Conservation (phyloP, 2,888 invertebrate species). For the Andrena trimmerana region DNA sequence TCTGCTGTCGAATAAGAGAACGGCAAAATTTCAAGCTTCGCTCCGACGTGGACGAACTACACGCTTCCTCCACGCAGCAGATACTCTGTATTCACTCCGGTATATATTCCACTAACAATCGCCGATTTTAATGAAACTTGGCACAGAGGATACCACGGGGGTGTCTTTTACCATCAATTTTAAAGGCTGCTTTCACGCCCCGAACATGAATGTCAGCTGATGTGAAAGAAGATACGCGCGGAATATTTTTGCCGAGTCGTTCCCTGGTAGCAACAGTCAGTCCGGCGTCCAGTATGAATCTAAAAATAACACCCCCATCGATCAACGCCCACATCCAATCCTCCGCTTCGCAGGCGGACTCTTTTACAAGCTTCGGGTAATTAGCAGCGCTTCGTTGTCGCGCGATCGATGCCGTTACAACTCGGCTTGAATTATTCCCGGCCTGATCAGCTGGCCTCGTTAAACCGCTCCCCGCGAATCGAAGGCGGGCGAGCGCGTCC, state of each 20-base stretch:
- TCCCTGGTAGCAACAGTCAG: too few species aligned
- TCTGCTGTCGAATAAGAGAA: neutral
- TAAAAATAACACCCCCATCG: conserved; percentile 25
- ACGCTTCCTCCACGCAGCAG: neutral
- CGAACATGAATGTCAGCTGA: too few species aligned
- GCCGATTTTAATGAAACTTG: too few species aligned
- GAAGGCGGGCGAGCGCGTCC: neutral
- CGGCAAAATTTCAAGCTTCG: neutral
- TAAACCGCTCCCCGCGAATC: neutral
- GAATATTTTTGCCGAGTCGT: too few species aligned
- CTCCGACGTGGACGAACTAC: neutral
- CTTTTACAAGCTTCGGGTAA: conserved; percentile 22
- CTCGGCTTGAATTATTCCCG: conserved; percentile 30
- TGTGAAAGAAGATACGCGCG: too few species aligned
- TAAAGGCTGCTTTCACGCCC: too few species aligned
- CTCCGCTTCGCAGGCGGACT: neutral
- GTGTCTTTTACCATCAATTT: too few species aligned
- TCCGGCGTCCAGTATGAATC: too few species aligned
- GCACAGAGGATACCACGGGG: too few species aligned
- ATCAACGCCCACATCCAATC: conserved; percentile 12
- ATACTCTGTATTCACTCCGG: too few species aligned
- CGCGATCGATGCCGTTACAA: conserved; percentile 32
- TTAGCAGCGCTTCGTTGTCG: conserved; percentile 20
- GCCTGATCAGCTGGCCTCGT: conserved; percentile 14
- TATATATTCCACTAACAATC: too few species aligned